Evolutionary conservation across 2,888 invertebrate species (phyloP), one percentile per base, ranked within the genome.

Genomic region (Acrobasis consociella): DNA sequence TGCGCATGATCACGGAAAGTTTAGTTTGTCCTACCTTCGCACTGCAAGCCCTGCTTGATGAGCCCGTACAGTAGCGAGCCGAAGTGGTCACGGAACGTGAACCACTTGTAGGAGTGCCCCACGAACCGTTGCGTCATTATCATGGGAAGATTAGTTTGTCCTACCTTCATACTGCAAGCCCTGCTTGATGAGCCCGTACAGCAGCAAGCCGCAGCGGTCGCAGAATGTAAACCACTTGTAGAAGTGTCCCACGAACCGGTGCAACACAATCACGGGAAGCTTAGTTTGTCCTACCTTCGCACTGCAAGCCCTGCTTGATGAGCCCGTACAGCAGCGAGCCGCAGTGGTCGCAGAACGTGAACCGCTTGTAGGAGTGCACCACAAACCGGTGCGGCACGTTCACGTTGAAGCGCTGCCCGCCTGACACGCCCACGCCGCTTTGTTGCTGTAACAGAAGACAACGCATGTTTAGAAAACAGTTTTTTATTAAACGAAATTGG

Each of bases 21-120:
- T 31, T 7, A 31, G 31, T 31, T 31, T 31, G 31, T 31, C 7
- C 10, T 83, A 96, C 96, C 96, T 94, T 97, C 97, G 87, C 99
- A 99, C 89, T 99, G 99, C 75, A 99, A 94, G 62, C 99, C 99
- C 93, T 99, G 99, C 88, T 96, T 97, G 85, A 98, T 96, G 78
- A 99, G 95, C 37, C 99, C 99, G 88, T 99, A 99, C 67, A 99
- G 95, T 85, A 99, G 94, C 67, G 99, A 99, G 73, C 99, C 99
- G 91, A 99, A 99, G 91, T 99, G 99, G 93, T 99, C 99, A 94
- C 99, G 99, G 94, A 99, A 99, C 39, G 99, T 99, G 91, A 99
- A 99, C 73, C 98, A 94, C 93, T 98, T 99, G 94, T 98, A 99
- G 76, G 95, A 99, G 94, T 99, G 99, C 79, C 98, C 97, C 77